Evolutionary conservation across 2,888 invertebrate genomes (phyloP).

Genomic region (Leptopterna dolabrata): DNA sequence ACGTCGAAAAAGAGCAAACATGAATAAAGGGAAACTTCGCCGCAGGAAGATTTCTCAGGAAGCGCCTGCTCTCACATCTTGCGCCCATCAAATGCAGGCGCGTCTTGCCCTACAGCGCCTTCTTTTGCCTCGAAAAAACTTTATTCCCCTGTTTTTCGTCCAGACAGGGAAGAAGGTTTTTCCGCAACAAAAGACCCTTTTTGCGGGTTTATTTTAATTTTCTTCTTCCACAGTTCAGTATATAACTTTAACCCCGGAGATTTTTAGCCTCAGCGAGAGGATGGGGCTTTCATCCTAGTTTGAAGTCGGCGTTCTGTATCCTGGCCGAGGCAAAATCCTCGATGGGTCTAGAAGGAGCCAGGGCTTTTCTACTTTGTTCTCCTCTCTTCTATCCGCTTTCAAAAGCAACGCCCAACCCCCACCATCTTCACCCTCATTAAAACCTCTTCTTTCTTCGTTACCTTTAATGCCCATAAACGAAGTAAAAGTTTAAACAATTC

Average conservation of each 20-base stretch:
- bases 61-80: neutral
- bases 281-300: neutral
- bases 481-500: constrained; percentile 39
- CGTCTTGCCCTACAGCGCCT: neutral
- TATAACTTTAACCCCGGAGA: neutral
- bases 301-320: neutral
- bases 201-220: constrained; percentile 37
- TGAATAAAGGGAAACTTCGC: neutral
- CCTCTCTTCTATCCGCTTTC: neutral
- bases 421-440: constrained; percentile 21
- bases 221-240: constrained; percentile 4
- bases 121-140: neutral
- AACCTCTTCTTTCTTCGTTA: constrained; percentile 26
- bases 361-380: neutral
- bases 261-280: neutral
- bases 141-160: neutral
- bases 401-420: neutral
- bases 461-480: constrained; percentile 30
- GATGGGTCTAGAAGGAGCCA: neutral
- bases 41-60: neutral
- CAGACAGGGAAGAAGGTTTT: neutral
- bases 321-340: neutral
- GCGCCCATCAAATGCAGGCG: neutral
- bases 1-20: neutral
- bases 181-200: constrained; percentile 3